A percentile compares a stretch with the other conserved stretches of the same genome.
phyloP scores from a whole-genome alignment of 2,888 invertebrate species.

The Chorisops tibialis region DNA sequence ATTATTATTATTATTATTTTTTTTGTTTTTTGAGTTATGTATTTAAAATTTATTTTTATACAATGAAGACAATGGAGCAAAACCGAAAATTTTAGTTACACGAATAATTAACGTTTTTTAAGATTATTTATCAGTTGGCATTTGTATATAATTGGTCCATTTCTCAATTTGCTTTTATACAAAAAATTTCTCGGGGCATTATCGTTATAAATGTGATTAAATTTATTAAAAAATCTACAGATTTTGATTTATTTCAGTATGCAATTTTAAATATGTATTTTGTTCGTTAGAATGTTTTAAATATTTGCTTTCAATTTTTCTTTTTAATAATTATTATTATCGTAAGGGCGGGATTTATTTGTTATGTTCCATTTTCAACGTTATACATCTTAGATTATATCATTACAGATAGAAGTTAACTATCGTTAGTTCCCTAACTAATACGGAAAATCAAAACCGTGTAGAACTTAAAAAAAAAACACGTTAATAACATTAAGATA shows the following conservation, averaged over 20 bases:
- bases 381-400: conserved; percentile 5
- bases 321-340: conserved; percentile 25
- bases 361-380: conserved; percentile 4
- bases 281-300: not conserved
- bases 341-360: conserved; percentile 29
- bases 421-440: conserved; percentile 12
- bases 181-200: not conserved
- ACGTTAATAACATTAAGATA: too few species aligned
- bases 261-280: not conserved
- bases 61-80: not conserved
- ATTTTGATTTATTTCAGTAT: not conserved
- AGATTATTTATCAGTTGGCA: conserved; percentile 7
- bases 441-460: too few species aligned
- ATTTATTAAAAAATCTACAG: not conserved
- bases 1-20: too few species aligned
- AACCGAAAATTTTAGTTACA: not conserved
- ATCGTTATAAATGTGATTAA: not conserved
- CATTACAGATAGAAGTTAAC: conserved; percentile 10
- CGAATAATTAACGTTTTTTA: not conserved
- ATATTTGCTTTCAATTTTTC: not conserved
- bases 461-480: too few species aligned
- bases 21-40: too few species aligned
- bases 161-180: not conserved
- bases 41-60: too few species aligned
- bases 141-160: conserved; percentile 25